Evolutionary conservation across 2,888 invertebrate genomes (phyloP).

Genomic region (Philereme transversata): DNA sequence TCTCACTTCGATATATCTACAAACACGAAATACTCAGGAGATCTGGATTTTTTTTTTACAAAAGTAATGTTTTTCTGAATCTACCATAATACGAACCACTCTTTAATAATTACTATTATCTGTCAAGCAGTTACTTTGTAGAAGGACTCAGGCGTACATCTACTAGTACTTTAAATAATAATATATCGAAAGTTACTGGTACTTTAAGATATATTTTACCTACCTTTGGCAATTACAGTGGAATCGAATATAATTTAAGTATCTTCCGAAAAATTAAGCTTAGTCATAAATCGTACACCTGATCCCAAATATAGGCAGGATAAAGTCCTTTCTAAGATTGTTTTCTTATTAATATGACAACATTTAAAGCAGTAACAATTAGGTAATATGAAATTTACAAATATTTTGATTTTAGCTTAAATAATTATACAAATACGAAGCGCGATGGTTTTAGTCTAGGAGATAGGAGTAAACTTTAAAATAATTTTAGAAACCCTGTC

Average conservation of each 20-base stretch:
- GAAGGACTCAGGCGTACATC: slow-evolving; percentile 4
- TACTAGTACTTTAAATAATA: not conserved
- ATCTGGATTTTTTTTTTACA: slow-evolving; percentile 31
- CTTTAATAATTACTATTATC: slow-evolving; percentile 1
- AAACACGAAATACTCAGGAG: slow-evolving; percentile 48
- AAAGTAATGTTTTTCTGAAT: slow-evolving; percentile 25
- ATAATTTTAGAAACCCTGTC: slow-evolving; percentile 53
- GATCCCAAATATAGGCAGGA: not conserved
- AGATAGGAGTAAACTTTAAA: slow-evolving; percentile 20
- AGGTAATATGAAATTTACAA: slow-evolving; percentile 1
- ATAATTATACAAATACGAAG: not conserved
- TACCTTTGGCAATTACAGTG: not conserved
- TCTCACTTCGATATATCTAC: slow-evolving; percentile 59
- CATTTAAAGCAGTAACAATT: slow-evolving; percentile 50
- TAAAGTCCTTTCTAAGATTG: not conserved
- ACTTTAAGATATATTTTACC: too few species aligned
- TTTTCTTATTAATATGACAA: slow-evolving; percentile 39
- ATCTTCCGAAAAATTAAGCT: not conserved
- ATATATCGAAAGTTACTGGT: too few species aligned
- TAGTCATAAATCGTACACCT: not conserved
- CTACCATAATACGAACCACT: slow-evolving; percentile 15
- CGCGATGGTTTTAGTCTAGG: slow-evolving; percentile 14
- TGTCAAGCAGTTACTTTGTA: slow-evolving; percentile 6
- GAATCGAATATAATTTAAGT: not conserved
- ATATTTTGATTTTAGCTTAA: too few species aligned